These are phyloP conservation scores for Xiphophorus maculatus DNA, from an alignment of 2,113 vertebrate genomes.

Conservation along the genomic window DNA sequence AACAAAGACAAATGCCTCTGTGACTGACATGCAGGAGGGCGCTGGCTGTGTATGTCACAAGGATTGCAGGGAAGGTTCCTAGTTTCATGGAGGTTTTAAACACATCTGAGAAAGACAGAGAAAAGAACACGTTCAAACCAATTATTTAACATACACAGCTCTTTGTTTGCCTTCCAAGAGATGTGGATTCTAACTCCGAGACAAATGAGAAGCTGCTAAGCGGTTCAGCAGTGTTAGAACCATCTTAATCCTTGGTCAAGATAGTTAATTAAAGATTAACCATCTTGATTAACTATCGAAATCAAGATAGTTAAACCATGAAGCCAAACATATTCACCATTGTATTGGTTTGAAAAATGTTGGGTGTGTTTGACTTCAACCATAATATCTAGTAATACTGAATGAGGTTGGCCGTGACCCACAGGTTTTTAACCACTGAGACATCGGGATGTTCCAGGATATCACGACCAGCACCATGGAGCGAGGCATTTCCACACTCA, in stretches of 20 bases:
- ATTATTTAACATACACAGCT: too few relatives aligned
- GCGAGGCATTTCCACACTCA: slow-evolving; percentile 87
- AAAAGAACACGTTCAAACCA: neutral
- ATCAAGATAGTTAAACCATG: too few relatives aligned
- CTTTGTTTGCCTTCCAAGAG: too few relatives aligned
- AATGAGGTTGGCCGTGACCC: slow-evolving; percentile 30
- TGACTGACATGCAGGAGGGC: slow-evolving; percentile 88
- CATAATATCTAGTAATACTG: too few relatives aligned
- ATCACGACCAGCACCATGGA: slow-evolving; percentile 92
- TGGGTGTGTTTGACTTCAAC: neutral
- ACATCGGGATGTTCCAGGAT: slow-evolving; percentile 93
- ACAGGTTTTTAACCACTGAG: slow-evolving; percentile 90
- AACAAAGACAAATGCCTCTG: neutral
- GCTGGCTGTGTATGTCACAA: slow-evolving; percentile 89
- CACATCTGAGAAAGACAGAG: slow-evolving; percentile 79
- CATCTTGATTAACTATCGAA: too few relatives aligned
- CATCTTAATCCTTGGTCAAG: too few relatives aligned
- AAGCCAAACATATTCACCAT: too few relatives aligned
- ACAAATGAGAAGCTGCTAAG: too few relatives aligned
- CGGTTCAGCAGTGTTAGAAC: too few relatives aligned
- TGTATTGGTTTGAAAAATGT: too few relatives aligned
- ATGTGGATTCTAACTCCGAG: too few relatives aligned
- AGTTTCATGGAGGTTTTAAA: slow-evolving; percentile 87
- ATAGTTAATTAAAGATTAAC: too few relatives aligned
- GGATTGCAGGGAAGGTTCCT: slow-evolving; percentile 87